Base-by-base conservation (phyloP, 2,113 vertebrate genomes). In the Forbesichthys papilliferus region DNA sequence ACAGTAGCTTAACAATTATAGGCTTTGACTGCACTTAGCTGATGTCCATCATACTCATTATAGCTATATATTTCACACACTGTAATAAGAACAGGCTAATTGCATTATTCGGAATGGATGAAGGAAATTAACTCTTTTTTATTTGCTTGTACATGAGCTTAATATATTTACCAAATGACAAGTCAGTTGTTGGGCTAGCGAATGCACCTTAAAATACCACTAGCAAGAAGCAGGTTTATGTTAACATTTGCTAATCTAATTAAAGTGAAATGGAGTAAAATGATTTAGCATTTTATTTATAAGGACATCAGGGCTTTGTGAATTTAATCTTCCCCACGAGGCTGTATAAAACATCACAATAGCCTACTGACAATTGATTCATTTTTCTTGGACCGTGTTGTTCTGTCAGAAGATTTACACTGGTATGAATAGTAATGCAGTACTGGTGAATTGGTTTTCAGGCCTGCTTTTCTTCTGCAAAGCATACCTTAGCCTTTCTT, bases 401-500 rank as follows among this genome's bases (percentile, higher is more conserved):
- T 27, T 48, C 12, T 57, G 67, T 66, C 62, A 66, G 60, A 13
- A 71, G 61, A 71, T 58, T 33, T 54, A 12, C 13, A 9, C 55
- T 20, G 20, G 66, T 58, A 20, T 54, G 48, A 3, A 6, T 42
- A 11, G 48, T 52, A 53, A 53, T 57, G 10, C 18, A 13, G 13
- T 10, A 8, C 0, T 1, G 20, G 46, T 51, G 55, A 46, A 74
- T 83, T 76, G 69, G 65, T 72, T 74, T 75, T 81, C 64, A 77
- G 77, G 68, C 63, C 76, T 63, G 4, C 68, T 48, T 68, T 60
- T 48, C 54, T 46, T 61, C 56, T 6, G 36, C 36, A 42, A 33
- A 71, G 77, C 46, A 64, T 72, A 56, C 81, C 67, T 72, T 71
- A 74, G 80, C 79, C 75, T 77, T 74, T 82, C 91, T 88, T 82